Conservation (phyloP, 2,113 vertebrate genomes). For the Uria aalge region DNA sequence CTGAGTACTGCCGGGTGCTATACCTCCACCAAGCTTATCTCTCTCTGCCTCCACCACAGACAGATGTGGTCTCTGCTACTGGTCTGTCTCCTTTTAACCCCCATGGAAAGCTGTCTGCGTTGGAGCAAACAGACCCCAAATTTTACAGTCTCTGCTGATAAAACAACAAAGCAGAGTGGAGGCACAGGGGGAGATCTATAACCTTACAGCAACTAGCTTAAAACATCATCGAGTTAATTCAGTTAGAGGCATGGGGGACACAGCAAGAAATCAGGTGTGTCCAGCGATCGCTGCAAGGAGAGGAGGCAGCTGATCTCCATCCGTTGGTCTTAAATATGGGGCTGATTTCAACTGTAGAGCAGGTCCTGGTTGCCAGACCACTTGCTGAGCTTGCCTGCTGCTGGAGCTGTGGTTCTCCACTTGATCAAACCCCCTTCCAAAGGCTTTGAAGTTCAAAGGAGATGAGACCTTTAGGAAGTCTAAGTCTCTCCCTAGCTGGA, state of each 20-base stretch:
- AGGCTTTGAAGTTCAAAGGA: neutral
- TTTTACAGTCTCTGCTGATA: neutral
- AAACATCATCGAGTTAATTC: neutral
- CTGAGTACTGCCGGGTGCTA: neutral
- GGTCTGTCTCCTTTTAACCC: neutral
- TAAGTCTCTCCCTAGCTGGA: neutral
- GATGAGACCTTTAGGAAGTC: neutral
- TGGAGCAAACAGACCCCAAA: neutral
- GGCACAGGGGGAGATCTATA: neutral
- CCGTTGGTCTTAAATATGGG: neutral
- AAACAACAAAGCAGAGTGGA: neutral
- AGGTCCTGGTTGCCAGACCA: neutral
- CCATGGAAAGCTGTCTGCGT: neutral
- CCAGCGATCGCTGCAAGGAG: neutral
- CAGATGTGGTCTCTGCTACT: neutral
- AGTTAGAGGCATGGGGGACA: accelerated
- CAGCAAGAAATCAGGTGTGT: neutral
- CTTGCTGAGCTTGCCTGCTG: neutral
- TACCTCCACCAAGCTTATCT: neutral
- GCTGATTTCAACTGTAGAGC: neutral
- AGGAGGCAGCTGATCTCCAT: neutral
- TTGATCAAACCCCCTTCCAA: neutral
- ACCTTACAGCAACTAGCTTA: neutral
- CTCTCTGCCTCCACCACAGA: neutral
- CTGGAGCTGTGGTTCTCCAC: neutral